Evolutionary conservation across 1,140 invertebrate genomes (phyloP).

Genomic region (Spodoptera litura): DNA sequence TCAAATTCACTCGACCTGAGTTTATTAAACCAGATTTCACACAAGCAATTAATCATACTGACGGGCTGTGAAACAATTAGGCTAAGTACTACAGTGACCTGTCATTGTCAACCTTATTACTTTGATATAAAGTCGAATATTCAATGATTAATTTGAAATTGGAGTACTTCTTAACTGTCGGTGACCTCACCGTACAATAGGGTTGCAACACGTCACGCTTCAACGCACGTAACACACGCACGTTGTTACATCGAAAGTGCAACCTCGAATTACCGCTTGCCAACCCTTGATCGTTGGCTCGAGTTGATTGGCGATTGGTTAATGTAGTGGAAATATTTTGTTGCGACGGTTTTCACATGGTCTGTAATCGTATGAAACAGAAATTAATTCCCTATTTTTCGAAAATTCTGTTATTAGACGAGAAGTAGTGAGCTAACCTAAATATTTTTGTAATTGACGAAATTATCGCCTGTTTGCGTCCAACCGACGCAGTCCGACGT

Average conservation of each 20-base stretch:
- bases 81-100: constrained; percentile 2
- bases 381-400: too few species aligned
- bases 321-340: constrained; percentile 7
- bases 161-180: not conserved
- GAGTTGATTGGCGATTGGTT: constrained; percentile 11
- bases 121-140: too few species aligned
- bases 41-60: constrained; percentile 1
- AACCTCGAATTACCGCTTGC: constrained; percentile 40
- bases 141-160: too few species aligned
- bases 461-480: too few species aligned
- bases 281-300: constrained; percentile 31
- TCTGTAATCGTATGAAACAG: too few species aligned
- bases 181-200: constrained; percentile 58
- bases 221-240: constrained; percentile 53
- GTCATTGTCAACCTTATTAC: too few species aligned
- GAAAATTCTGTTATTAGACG: too few species aligned
- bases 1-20: not conserved
- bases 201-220: constrained; percentile 70
- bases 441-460: too few species aligned
- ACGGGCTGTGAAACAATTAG: constrained; percentile 22
- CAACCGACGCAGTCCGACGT: too few species aligned
- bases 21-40: constrained; percentile 21
- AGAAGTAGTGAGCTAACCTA: too few species aligned
- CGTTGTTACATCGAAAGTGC: constrained; percentile 61
- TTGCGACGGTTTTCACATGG: not conserved